A percentile compares a stretch with the other conserved stretches of the same genome.
Evolutionary conservation across 2,888 invertebrate species (phyloP).

Genomic region (Brassicogethes aeneus): DNA sequence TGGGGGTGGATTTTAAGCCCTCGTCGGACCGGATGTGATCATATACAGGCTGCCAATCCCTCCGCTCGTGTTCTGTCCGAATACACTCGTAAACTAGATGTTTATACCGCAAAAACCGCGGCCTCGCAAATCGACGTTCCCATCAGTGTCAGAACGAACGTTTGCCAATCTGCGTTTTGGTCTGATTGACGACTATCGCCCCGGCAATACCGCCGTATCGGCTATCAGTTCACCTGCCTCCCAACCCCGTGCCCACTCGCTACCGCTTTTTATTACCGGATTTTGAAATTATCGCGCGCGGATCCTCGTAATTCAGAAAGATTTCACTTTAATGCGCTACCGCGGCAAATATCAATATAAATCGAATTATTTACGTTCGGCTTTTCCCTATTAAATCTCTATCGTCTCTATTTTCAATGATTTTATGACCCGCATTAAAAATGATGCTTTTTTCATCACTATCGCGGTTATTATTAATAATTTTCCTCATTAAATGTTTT

Average conservation of each 20-base stretch:
- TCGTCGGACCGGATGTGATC: constrained; percentile 29
- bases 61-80: constrained; percentile 38
- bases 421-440: background rate
- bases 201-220: constrained; percentile 7
- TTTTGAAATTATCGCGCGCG: constrained; percentile 26
- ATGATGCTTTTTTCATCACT: no score
- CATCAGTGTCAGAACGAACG: constrained; percentile 38
- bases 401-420: constrained; percentile 1
- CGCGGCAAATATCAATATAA: constrained; percentile 24
- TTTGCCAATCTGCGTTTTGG: constrained; percentile 39
- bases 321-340: constrained; percentile 28
- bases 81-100: constrained; percentile 42
- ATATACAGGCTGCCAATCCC: constrained; percentile 36
- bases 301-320: constrained; percentile 28
- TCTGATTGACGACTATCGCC: constrained; percentile 37
- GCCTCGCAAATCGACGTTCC: constrained; percentile 42
- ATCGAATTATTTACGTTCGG: constrained; percentile 22
- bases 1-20: constrained; percentile 35
- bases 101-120: constrained; percentile 45
- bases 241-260: constrained; percentile 18
- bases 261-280: constrained; percentile 26
- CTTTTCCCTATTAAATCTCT: constrained; percentile 1
- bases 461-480: no score
- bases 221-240: background rate
- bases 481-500: no score